phyloP scores from a whole-genome alignment of 2,113 vertebrate species.

The Chaenogobius annularis region DNA sequence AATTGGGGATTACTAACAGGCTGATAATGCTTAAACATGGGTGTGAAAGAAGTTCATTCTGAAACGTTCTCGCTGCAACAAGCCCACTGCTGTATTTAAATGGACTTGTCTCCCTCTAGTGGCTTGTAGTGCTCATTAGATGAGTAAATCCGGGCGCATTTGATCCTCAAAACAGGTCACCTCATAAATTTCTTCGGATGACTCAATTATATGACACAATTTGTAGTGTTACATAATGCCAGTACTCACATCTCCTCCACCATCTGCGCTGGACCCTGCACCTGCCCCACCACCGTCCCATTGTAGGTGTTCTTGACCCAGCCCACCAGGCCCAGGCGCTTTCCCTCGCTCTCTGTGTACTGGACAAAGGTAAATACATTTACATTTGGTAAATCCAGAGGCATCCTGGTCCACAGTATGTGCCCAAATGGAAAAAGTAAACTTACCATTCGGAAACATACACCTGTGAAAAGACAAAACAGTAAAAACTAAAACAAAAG shows the following conservation, averaged over 20 bases:
- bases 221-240: no score
- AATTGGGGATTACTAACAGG: no score
- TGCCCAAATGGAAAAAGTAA: not conserved
- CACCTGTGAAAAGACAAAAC: conserved; percentile 74
- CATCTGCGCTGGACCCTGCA: conserved; percentile 84
- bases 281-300: conserved; percentile 88
- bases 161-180: no score
- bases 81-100: not conserved
- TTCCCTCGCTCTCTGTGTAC: conserved; percentile 89
- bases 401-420: not conserved
- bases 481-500: not conserved
- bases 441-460: conserved; percentile 97
- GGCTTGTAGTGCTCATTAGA: not conserved
- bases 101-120: not conserved
- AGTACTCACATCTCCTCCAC: conserved; percentile 89
- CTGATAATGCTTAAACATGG: not conserved
- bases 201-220: no score
- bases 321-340: conserved; percentile 85
- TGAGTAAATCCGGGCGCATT: not conserved
- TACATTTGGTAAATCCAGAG: not conserved
- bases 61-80: no score
- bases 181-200: no score
- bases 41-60: no score
- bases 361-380: conserved; percentile 41
- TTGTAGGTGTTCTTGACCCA: conserved; percentile 91